Percentiles rank a stretch among this genome's conserved stretches.
phyloP scores from a whole-genome alignment of 2,113 vertebrate species.

The Geothlypis trichas region DNA sequence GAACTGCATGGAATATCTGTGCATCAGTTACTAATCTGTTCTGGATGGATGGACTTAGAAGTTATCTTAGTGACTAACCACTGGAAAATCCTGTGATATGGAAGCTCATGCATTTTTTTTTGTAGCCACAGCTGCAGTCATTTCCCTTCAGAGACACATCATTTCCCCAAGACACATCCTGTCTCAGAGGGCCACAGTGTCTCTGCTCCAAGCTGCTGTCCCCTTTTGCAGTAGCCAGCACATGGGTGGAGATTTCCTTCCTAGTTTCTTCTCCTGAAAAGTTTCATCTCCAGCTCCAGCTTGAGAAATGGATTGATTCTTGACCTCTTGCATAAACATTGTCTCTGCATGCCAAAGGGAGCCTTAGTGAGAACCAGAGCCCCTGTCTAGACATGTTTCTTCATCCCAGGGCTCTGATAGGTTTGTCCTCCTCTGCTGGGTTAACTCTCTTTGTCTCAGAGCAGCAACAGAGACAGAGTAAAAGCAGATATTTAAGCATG shows the following conservation, averaged over 20 bases:
- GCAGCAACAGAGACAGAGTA: neutral
- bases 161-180: conserved; percentile 74
- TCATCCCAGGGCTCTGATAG: neutral
- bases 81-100: conserved; percentile 73
- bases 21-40: conserved; percentile 71
- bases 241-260: conserved; percentile 74
- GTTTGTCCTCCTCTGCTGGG: neutral
- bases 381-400: conserved; percentile 50
- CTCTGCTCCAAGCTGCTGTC: conserved; percentile 54
- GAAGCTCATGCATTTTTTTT: conserved; percentile 39
- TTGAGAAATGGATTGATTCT: conserved; percentile 56
- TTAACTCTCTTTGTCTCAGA: neutral
- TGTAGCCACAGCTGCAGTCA: conserved; percentile 69
- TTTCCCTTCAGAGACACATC: conserved; percentile 74
- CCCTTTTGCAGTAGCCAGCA: neutral
- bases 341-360: conserved; percentile 54
- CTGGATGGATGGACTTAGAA: conserved; percentile 70
- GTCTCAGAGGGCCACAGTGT: conserved; percentile 64
- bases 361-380: neutral
- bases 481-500: neutral
- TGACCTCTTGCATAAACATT: conserved; percentile 67
- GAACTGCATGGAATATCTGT: conserved; percentile 36
- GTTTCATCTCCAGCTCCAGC: conserved; percentile 58
- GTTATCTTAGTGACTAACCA: conserved; percentile 75
- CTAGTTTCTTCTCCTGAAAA: conserved; percentile 60